phyloP scores from a whole-genome alignment of 1,140 invertebrate species.

The Dendroctonus ponderosae region DNA sequence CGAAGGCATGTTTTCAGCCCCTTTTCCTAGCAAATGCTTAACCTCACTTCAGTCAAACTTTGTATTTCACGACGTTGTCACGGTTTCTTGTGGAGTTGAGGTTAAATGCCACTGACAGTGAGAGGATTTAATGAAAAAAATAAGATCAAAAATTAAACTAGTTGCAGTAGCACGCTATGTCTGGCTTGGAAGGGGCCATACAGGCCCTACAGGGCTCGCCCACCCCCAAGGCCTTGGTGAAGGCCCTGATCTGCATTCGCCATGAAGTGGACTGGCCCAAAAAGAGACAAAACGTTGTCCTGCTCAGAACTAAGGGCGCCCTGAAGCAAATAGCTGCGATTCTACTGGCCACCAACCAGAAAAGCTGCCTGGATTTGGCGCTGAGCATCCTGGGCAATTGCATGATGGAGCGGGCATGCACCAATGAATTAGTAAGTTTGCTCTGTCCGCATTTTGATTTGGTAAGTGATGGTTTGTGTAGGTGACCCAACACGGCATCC shows the following conservation, averaged over 20 bases:
- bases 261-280: slow-evolving; percentile 44
- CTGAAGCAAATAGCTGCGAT: slow-evolving; percentile 41
- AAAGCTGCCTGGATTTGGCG: slow-evolving; percentile 52
- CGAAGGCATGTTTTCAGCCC: slow-evolving; percentile 10
- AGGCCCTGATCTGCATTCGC: slow-evolving; percentile 41
- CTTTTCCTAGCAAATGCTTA: background rate
- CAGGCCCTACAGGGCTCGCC: slow-evolving; percentile 1
- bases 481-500: slow-evolving; percentile 39
- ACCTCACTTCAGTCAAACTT: background rate
- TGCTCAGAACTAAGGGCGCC: slow-evolving; percentile 34
- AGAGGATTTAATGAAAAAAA: too few relatives aligned
- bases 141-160: too few relatives aligned
- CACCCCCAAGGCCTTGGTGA: slow-evolving; percentile 5
- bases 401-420: slow-evolving; percentile 54
- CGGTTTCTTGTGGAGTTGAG: too few relatives aligned
- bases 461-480: slow-evolving; percentile 8
- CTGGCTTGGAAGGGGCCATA: slow-evolving; percentile 16
- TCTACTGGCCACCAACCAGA: slow-evolving; percentile 52
- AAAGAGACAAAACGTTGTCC: slow-evolving; percentile 38
- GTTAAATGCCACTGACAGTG: too few relatives aligned
- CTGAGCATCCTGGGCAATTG: slow-evolving; percentile 62
- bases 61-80: too few relatives aligned
- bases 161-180: background rate
- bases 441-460: background rate
- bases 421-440: slow-evolving; percentile 41